phyloP scores from a whole-genome alignment of 2,888 invertebrate species.

The Amblyjoppa fuscipennis region DNA sequence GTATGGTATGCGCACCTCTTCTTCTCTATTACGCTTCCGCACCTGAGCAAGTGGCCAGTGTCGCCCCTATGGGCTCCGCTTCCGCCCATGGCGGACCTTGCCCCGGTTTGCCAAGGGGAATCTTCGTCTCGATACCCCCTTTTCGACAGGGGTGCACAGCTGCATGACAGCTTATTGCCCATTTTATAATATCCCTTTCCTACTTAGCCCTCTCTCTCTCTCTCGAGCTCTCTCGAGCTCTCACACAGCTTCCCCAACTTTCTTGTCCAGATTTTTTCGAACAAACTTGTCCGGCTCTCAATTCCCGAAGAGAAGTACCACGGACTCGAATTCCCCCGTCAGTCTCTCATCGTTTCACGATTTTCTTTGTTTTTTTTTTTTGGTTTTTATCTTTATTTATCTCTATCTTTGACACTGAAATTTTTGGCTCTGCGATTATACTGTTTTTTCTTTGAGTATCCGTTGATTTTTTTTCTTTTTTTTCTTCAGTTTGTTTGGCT shows the following conservation, averaged over 20 bases:
- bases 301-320: slow-evolving; percentile 24
- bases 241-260: slow-evolving; percentile 18
- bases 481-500: slow-evolving; percentile 32
- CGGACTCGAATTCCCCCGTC: slow-evolving; percentile 56
- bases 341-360: slow-evolving; percentile 62
- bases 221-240: slow-evolving; percentile 35
- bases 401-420: slow-evolving; percentile 70
- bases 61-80: slow-evolving; percentile 83
- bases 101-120: slow-evolving; percentile 95
- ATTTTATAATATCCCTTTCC: slow-evolving; percentile 85
- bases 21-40: slow-evolving; percentile 85
- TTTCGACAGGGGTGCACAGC: slow-evolving; percentile 98
- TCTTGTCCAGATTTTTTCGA: slow-evolving; percentile 26
- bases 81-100: slow-evolving; percentile 77
- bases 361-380: slow-evolving; percentile 7
- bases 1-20: slow-evolving; percentile 85
- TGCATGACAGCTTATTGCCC: slow-evolving; percentile 99
- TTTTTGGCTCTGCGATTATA: slow-evolving; percentile 66
- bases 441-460: slow-evolving; percentile 45
- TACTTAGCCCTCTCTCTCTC: slow-evolving; percentile 63
- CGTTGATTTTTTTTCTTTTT: slow-evolving; percentile 37
- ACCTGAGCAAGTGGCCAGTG: slow-evolving; percentile 91
- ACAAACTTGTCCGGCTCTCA: slow-evolving; percentile 30
- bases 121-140: slow-evolving; percentile 98
- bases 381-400: slow-evolving; percentile 48